Base-by-base conservation (phyloP, 2,113 vertebrate genomes). In the Strix aluco region DNA sequence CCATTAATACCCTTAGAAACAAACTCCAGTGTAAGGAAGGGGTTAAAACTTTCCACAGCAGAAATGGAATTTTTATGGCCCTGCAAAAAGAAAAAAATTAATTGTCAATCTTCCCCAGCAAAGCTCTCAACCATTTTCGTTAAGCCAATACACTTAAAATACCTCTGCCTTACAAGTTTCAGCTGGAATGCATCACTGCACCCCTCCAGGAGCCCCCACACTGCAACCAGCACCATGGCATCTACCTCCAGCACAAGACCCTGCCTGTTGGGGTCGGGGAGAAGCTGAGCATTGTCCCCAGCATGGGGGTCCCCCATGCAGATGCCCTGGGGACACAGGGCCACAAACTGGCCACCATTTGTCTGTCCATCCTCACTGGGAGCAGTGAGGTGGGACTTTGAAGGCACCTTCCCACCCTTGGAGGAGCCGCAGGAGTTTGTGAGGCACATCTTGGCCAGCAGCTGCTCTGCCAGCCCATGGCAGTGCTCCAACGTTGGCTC, bases 61-160 rank as follows among this genome's bases (percentile, higher is more conserved):
- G 93, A 97, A 97, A 95, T 79, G 88, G 96, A 95, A 92, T 97
- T 94, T 94, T 96, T 97, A 96, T 78, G 55, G 81, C 84, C 79
- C 5, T 6, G 8, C 1, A 67, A 62, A 71, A 84, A 55, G 42
- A 73, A 70, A 77, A 5, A 66, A 85, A 92, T 72, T 72, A 93
- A 95, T 91, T 92, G 79, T 93, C 91, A 92, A 61, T 92, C 88
- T 87, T 81, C 74, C 94, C 88, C 90, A 93, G 94, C 87, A 92
- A 90, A 93, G 69, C 95, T 95, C 91, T 38, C 62, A 86, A 91
- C 81, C 73, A 15, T 86, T 95, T 90, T 80, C 11, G 22, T 83
- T 86, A 91, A 97, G 92, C 92, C 89, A 71, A 94, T 94, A 90
- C 8, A 95, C 92, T 97, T 96, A 77, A 95, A 97, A 96, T 97